Percentiles rank a stretch among this genome's conserved stretches.
phyloP scores from a whole-genome alignment of 1,140 invertebrate genomes.

The Bombus soroeensis region DNA sequence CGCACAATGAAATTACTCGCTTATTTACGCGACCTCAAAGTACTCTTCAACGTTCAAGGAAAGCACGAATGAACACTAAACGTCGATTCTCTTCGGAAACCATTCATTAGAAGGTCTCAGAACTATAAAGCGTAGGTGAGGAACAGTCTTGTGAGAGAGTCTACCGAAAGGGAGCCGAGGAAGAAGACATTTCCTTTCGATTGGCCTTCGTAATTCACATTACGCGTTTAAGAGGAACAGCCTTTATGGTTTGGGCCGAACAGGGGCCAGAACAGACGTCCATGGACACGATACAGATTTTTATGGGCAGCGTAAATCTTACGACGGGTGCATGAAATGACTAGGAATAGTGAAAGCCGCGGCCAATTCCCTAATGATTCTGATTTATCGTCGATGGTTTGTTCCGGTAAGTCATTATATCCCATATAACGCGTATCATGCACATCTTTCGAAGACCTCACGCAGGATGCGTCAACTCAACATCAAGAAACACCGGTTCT shows the following conservation, averaged over 20 bases:
- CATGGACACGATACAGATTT: conserved; percentile 61
- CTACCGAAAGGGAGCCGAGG: conserved; percentile 21
- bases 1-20: conserved; percentile 3
- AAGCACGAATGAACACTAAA: not conserved
- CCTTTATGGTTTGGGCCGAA: not conserved
- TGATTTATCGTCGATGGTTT: conserved; percentile 61
- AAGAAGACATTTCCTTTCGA: conserved; percentile 62
- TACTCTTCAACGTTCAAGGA: not conserved
- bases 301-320: conserved; percentile 64
- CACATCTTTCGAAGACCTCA: conserved; percentile 23
- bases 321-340: conserved; percentile 54
- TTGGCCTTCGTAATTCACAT: conserved; percentile 58
- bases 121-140: conserved; percentile 49
- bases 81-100: not conserved
- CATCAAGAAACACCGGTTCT: conserved; percentile 2
- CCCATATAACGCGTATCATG: conserved; percentile 3
- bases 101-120: conserved; percentile 29
- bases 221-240: conserved; percentile 4
- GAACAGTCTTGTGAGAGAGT: not conserved
- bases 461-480: not conserved
- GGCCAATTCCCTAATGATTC: conserved; percentile 67
- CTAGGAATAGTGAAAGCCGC: conserved; percentile 62
- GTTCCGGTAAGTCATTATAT: conserved; percentile 57
- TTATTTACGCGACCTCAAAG: conserved; percentile 7
- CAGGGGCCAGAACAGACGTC: not conserved